phyloP scores from a whole-genome alignment of 1,140 invertebrate genomes.

The Drosophila mojavensis region DNA sequence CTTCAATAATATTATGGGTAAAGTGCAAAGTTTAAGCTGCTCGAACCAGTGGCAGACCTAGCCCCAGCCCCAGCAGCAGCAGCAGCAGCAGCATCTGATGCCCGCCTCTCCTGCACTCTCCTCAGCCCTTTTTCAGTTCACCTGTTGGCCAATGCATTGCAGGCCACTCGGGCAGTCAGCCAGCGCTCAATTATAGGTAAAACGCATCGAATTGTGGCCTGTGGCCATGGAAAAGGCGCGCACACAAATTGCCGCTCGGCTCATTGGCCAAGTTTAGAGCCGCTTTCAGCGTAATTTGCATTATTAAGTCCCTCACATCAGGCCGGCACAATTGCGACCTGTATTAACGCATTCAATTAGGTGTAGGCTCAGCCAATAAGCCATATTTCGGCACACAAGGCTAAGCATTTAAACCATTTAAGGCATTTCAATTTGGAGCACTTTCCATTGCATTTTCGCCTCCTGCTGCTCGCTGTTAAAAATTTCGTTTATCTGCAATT shows the following conservation, averaged over 20 bases:
- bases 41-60: not conserved
- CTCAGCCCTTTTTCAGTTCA: conserved; percentile 5
- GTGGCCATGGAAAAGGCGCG: conserved; percentile 23
- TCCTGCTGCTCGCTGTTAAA: not conserved
- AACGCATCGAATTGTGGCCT: conserved; percentile 27
- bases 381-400: not conserved
- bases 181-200: conserved; percentile 58
- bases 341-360: conserved; percentile 25
- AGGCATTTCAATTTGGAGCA: conserved; percentile 27
- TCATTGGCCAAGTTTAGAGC: conserved; percentile 50
- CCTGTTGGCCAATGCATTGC: no score
- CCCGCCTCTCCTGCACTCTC: not conserved
- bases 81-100: not conserved
- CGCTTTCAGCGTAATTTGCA: conserved; percentile 52
- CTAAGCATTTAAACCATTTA: not conserved
- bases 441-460: not conserved
- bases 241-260: conserved; percentile 35
- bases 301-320: conserved; percentile 38
- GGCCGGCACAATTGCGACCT: not conserved
- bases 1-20: conserved; percentile 77
- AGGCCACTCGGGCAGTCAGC: not conserved
- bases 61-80: conserved; percentile 7
- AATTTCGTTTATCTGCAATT: conserved; percentile 35
- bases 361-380: not conserved
- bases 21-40: conserved; percentile 69